Conservation (phyloP, 2,113 vertebrate genomes). For the Naja naja region DNA sequence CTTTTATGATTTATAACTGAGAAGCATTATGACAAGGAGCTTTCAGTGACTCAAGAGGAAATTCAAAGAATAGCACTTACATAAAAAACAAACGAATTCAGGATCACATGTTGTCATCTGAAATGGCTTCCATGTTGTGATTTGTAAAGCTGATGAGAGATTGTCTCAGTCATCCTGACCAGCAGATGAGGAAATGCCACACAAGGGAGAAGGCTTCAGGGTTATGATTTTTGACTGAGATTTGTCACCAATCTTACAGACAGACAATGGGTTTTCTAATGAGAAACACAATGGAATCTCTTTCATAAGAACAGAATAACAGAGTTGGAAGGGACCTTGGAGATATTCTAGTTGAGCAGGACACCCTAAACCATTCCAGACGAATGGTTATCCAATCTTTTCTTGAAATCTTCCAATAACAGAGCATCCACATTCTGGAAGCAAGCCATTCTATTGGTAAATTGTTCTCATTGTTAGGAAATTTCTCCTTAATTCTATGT, state of each 20-base stretch:
- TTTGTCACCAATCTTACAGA: neutral
- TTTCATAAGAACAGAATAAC: neutral
- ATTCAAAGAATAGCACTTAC: neutral
- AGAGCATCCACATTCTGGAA: too few species aligned
- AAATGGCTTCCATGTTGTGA: neutral
- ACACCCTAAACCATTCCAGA: too few species aligned
- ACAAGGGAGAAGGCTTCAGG: neutral
- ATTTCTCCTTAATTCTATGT: too few species aligned
- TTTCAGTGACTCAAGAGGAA: neutral
- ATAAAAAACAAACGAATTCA: neutral
- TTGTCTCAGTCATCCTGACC: neutral
- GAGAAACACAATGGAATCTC: neutral
- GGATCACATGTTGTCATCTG: neutral
- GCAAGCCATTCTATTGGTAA: too few species aligned
- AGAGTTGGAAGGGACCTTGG: neutral
- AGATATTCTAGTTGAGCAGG: neutral
- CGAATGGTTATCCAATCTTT: too few species aligned
- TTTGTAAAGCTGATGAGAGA: neutral
- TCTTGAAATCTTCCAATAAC: too few species aligned
- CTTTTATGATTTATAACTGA: neutral
- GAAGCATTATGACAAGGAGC: neutral
- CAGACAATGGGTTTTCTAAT: neutral
- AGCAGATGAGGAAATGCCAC: neutral
- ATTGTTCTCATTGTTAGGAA: too few species aligned
- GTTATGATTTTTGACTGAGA: neutral